Evolutionary conservation across 30 jellyfish, hydroid and myxozoan genomes (phyloP).

Genomic region (Turritopsis rubra): DNA sequence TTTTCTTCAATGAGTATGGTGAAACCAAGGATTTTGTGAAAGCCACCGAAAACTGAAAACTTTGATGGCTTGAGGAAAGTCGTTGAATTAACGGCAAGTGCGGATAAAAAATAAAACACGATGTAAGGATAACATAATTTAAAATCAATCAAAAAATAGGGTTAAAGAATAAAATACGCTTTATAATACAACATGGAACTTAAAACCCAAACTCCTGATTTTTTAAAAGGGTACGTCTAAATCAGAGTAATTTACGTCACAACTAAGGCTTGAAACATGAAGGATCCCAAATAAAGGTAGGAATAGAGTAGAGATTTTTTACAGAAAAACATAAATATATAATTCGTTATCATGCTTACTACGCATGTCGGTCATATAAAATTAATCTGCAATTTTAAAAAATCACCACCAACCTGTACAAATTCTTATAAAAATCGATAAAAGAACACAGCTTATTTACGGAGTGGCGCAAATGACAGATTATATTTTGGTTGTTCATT

Average conservation of each 20-base stretch:
- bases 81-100: too few species aligned
- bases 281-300: too few species aligned
- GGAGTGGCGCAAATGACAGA: too few species aligned
- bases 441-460: background rate
- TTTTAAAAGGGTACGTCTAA: background rate
- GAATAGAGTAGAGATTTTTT: background rate
- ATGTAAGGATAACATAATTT: background rate
- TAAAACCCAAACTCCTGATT: background rate
- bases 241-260: too few species aligned
- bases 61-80: too few species aligned
- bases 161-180: background rate
- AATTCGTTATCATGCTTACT: background rate
- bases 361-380: background rate
- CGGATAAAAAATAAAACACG: background rate
- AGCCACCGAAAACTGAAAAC: too few species aligned
- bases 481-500: background rate
- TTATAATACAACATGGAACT: background rate
- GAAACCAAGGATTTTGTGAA: too few species aligned
- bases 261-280: too few species aligned
- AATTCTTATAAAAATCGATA: background rate
- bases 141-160: background rate
- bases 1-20: too few species aligned
- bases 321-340: background rate
- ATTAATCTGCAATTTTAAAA: background rate
- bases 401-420: background rate